phyloP scores from a whole-genome alignment of 2,888 invertebrate species.

The Leucania comma region DNA sequence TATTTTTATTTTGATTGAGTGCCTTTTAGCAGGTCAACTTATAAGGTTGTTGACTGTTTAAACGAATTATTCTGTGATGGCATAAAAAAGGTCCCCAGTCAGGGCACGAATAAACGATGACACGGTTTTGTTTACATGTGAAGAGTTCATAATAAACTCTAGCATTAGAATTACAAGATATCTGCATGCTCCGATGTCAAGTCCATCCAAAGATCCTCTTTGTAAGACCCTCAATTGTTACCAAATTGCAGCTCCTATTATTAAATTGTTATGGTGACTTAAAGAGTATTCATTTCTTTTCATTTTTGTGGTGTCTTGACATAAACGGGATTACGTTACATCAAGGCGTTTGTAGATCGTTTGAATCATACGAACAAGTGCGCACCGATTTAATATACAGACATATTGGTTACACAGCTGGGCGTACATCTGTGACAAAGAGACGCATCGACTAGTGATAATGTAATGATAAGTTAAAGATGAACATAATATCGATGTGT shows the following conservation, averaged over 20 bases:
- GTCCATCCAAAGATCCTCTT: too few relatives aligned
- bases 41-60: too few relatives aligned
- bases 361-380: constrained; percentile 55
- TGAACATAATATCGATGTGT: neutral
- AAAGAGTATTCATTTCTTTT: neutral
- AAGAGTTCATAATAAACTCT: neutral
- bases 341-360: constrained; percentile 38
- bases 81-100: too few relatives aligned
- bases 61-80: too few relatives aligned
- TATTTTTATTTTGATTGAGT: too few relatives aligned
- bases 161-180: too few relatives aligned
- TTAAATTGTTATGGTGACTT: too few relatives aligned
- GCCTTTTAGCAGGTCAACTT: too few relatives aligned
- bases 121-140: neutral
- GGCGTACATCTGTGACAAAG: constrained; percentile 15
- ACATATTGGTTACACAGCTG: constrained; percentile 27
- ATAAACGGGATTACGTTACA: constrained; percentile 21
- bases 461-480: neutral
- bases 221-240: too few relatives aligned
- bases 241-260: too few relatives aligned
- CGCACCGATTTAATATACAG: constrained; percentile 55
- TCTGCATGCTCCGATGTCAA: too few relatives aligned
- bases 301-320: constrained; percentile 19
- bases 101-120: too few relatives aligned
- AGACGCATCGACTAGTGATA: constrained; percentile 1